Evolutionary conservation across 1,140 invertebrate species (phyloP), one percentile per base, ranked within the genome.

Genomic region (Brachionus asplanchnoidis): DNA sequence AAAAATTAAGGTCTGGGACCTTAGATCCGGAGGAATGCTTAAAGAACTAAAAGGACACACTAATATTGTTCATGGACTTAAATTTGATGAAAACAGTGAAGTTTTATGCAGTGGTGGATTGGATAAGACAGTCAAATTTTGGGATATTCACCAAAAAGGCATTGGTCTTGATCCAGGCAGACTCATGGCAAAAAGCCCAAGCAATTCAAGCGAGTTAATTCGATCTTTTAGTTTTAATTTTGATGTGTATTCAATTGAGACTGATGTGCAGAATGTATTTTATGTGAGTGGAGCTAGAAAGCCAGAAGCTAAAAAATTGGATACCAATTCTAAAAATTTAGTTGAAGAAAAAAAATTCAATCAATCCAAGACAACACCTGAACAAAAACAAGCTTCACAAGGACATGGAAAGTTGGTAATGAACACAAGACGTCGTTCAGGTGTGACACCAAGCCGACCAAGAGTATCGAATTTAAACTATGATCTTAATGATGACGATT

Each of bases 1-100:
- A 86, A 88, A 88, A 68, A 91, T 94, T 73, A 89, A 90, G 85
- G 90, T 94, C 80, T 94, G 93, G 93, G 93, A 94, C 88, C 88
- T 94, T 83, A 90, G 91, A 7, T 90, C 91, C 70, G 92, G 93
- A 73, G 89, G 90, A 79, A 86, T 92, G 70, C 84, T 93, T 12
- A 91, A 91, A 85, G 92, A 93, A 86, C 87, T 94, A 1, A 91
- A 91, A 87, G 92, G 92, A 60, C 92, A 92, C 86, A 89, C 91
- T n/a, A 91, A 92, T 84, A 91, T 91, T 14, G 88, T 93, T 5
- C 91, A 92, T 87, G 90, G 91, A 86, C 88, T 94, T 56, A 88
- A 91, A 53, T 94, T 93, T 91, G 92, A 91, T 87, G 88, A 87
- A 20, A 91, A 92, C 86, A 92, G 92, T 83, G 90, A 91, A 78